These are phyloP conservation scores for Timema cristinae DNA, from an alignment of 2,888 invertebrate genomes.

Conservation along the genomic window DNA sequence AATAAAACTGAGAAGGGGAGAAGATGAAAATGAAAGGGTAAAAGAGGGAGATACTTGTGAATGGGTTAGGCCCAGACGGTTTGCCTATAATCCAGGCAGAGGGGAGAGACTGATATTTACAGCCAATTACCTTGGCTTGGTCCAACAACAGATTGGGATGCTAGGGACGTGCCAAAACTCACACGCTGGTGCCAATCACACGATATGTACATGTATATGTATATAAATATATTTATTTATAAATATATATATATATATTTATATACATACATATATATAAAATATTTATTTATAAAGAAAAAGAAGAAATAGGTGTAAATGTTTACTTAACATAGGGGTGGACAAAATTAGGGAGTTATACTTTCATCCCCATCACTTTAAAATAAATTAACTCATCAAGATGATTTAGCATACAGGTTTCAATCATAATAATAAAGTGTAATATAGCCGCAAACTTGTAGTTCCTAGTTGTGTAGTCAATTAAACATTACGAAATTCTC, in stretches of 20 bases:
- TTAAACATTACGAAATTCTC: too few species aligned
- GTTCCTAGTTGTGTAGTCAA: too few species aligned
- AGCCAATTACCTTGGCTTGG: constrained; percentile 23
- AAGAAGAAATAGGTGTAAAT: not conserved
- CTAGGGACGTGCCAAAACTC: constrained; percentile 27
- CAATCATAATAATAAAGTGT: too few species aligned
- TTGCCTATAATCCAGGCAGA: not conserved
- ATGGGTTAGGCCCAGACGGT: constrained; percentile 12
- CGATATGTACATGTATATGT: too few species aligned
- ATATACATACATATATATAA: not conserved
- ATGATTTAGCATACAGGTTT: too few species aligned
- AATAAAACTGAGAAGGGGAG: not conserved
- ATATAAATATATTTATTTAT: too few species aligned
- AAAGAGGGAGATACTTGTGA: constrained; percentile 8
- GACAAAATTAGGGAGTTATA: too few species aligned
- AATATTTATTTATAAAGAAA: not conserved
- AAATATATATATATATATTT: too few species aligned
- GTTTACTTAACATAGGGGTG: too few species aligned
- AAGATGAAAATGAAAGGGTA: not conserved
- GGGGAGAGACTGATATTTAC: constrained; percentile 27
- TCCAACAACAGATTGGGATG: constrained; percentile 25
- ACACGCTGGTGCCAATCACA: constrained; percentile 23
- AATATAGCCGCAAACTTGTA: too few species aligned
- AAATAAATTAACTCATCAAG: too few species aligned
- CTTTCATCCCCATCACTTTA: too few species aligned